These are phyloP conservation scores for Oncorhynchus masou DNA, from an alignment of 2,113 vertebrate species.

Conservation along the genomic window DNA sequence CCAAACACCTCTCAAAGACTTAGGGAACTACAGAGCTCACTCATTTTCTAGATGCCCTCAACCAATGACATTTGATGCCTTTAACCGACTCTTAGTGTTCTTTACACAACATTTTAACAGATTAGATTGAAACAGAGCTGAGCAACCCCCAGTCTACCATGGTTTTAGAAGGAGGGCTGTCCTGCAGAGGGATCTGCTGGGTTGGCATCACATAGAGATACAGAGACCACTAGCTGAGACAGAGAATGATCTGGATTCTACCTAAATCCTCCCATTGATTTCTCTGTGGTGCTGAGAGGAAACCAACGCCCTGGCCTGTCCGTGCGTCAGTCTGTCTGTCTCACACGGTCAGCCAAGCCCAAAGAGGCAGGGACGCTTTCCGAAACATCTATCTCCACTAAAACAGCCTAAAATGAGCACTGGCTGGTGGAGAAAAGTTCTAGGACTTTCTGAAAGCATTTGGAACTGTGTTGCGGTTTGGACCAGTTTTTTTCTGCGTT, in stretches of 20 bases:
- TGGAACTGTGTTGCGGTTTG: background rate
- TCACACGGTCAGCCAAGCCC: background rate
- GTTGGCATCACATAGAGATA: constrained; percentile 37
- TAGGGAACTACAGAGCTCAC: too few relatives aligned
- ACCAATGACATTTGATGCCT: background rate
- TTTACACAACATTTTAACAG: background rate
- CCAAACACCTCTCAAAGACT: too few relatives aligned
- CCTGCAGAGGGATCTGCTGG: background rate
- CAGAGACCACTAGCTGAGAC: constrained; percentile 23
- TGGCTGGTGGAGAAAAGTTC: too few relatives aligned
- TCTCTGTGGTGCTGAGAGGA: constrained; percentile 65
- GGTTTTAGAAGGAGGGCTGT: constrained; percentile 16
- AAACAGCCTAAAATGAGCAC: too few relatives aligned
- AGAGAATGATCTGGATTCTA: constrained; percentile 49
- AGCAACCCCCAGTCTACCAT: constrained; percentile 11
- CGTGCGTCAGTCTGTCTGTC: background rate
- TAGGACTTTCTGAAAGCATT: too few relatives aligned
- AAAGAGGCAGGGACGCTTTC: background rate
- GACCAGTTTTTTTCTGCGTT: background rate
- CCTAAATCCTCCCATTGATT: constrained; percentile 68
- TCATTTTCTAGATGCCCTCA: too few relatives aligned
- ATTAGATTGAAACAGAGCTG: background rate
- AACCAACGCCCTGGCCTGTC: constrained; percentile 36
- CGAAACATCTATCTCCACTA: background rate
- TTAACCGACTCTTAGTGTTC: background rate